Percentiles rank a stretch among this genome's conserved stretches.
Evolutionary conservation across 2,797 vertebrate species (phyloP).

Genomic region (Gambusia yucatana): DNA sequence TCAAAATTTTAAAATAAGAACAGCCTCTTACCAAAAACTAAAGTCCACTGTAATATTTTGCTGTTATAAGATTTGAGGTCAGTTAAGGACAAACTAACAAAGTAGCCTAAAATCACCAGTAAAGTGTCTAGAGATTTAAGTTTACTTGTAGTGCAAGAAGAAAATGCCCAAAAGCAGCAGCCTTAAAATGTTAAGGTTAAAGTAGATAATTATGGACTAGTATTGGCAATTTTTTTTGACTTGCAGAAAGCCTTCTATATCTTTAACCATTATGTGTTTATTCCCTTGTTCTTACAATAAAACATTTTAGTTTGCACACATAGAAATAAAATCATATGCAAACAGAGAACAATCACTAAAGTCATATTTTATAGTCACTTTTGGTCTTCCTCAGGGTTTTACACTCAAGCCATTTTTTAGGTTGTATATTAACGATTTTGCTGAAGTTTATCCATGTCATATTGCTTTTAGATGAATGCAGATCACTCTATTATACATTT

Average conservation of each 20-base stretch:
- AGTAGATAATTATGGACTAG: background rate
- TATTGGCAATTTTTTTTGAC: background rate
- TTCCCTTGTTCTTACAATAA: background rate
- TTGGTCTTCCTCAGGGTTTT: background rate
- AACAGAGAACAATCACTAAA: background rate
- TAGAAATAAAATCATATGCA: background rate
- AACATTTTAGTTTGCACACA: background rate
- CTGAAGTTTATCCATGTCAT: background rate
- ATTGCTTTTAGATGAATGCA: background rate
- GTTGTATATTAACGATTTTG: background rate
- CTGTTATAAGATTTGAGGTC: no score
- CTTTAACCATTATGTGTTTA: background rate
- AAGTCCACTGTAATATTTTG: no score
- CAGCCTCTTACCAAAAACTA: no score
- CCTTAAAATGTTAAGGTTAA: no score
- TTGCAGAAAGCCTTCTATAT: background rate
- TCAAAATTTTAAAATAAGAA: no score
- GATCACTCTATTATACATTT: background rate
- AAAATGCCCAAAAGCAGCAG: no score
- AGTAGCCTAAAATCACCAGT: no score
- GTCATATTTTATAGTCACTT: background rate
- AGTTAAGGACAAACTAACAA: no score
- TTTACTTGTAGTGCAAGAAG: no score
- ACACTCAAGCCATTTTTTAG: background rate
- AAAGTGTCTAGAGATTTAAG: no score